Evolutionary conservation across 2,888 invertebrate species (phyloP), one percentile per base, ranked within the genome.

Genomic region (Sinopyrophorus schimmeli): DNA sequence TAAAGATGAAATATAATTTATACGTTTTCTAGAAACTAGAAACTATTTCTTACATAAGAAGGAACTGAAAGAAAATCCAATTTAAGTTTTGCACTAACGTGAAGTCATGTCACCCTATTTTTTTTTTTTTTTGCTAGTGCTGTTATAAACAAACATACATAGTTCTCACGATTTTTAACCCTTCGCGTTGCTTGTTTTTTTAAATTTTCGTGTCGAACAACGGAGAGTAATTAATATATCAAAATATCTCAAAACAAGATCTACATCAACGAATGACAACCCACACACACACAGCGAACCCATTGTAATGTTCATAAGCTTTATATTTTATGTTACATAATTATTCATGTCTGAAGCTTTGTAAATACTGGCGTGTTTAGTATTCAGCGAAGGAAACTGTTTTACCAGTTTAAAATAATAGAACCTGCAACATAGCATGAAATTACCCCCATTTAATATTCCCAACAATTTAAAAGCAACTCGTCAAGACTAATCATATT

Each of bases 1-100:
- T 60, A 54, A 59, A 54, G 47, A 54, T 54, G 53, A 58, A 58
- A 58, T 41, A 41, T 46, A 52, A 54, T 57, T 60, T 57, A 53
- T 58, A 50, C 53, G 28, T 47, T 52, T 35, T 21, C 31, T 24
- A 32, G 38, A 38, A 30, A 23, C 31, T 38, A 44, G 2, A 6
- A 20, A 21, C 34, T 34, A 23, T 12, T 24, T 5, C 17, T 7
- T 6, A 35, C 21, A 35, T 11, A 35, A 23, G 15, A 14, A 11
- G 12, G 7, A 3, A 9, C 6, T 3, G 20, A 11, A 20, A 3
- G 10, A 6, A 5, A 31, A 17, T n/a, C 23, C 9, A 20, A 34
- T 20, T 34, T 21, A 34, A 18, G 1, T 20, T 18, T 20, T 5
- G 16, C 10, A 18, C 5, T 5, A 18, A 18, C 4, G 6, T 18